phyloP scores from a whole-genome alignment of 30 jellyfish, hydroid and myxozoan genomes.

The Mastigias papua region DNA sequence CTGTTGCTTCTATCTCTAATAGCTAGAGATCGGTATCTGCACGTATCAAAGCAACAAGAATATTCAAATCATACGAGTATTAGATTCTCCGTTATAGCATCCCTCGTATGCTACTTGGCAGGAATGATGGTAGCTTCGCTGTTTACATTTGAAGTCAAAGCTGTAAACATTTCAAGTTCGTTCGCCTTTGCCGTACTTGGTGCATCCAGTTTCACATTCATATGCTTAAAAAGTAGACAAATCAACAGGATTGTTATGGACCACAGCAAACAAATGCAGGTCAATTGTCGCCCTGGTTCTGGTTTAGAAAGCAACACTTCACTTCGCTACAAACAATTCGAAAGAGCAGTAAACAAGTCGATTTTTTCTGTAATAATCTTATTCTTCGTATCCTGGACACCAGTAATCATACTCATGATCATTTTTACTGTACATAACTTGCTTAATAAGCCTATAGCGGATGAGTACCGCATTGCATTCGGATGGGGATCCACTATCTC shows the following conservation, averaged over 20 bases:
- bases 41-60: constrained; percentile 21
- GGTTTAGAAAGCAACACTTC: not conserved
- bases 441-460: not conserved
- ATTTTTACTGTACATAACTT: constrained; percentile 9
- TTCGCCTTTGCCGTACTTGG: constrained; percentile 46
- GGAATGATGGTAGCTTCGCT: constrained; percentile 46
- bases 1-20: constrained; percentile 51
- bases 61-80: constrained; percentile 16
- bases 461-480: constrained; percentile 45
- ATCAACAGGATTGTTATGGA: constrained; percentile 7
- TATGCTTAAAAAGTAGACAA: constrained; percentile 22
- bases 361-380: constrained; percentile 28
- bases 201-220: constrained; percentile 37
- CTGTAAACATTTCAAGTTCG: constrained; percentile 12
- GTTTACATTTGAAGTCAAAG: constrained; percentile 1
- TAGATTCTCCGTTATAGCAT: not conserved
- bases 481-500: constrained; percentile 40
- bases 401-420: constrained; percentile 50
- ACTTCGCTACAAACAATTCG: not conserved
- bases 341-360: constrained; percentile 55
- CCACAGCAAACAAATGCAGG: constrained; percentile 31
- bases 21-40: constrained; percentile 67
- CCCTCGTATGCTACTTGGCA: not conserved
- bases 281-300: not conserved
- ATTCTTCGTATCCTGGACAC: constrained; percentile 65